Evolutionary conservation across 2,113 vertebrate genomes (phyloP), one percentile per base, ranked within the genome.

Genomic region (Taurulus bubalis): DNA sequence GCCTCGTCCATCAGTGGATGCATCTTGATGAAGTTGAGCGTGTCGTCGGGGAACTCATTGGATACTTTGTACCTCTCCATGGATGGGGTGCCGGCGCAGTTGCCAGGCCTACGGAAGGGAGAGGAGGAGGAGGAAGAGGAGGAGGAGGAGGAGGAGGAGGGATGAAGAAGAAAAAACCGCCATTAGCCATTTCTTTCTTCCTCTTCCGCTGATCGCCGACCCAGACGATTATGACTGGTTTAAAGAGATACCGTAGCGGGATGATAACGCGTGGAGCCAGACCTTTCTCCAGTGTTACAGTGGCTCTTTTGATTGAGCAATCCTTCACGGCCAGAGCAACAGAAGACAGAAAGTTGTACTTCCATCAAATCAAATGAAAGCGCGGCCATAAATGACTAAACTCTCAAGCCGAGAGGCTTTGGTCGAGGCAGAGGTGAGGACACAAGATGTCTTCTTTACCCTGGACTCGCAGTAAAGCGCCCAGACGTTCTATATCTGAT

Each of bases 1-100:
- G 98, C 97, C 89, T 99, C 98, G 0, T 99, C 98, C 98, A 99
- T 99, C 85, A 99, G 94, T 1, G 98, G 98, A 91, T 99, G 98
- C 30, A 97, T 97, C 95, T 99, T 99, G 93, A 99, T 98, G 91
- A 99, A 99, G 93, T 98, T 99, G 86, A 99, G 94, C 3, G 97
- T 99, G 85, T 99, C 98, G 8, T 99, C 98, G 0, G 98, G 98
- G 87, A 99, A 99, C 93, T 99, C 98, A 1, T 96, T 99, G 93
- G 98, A 99, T 11, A 96, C 96, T 83, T 95, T 90, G 65, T 97
- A 99, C 87, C 94, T 96, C 94, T 99, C 97, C 93, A 96, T 93
- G 8, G 95, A 95, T 3, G 94, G 82, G 26, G 96, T 96, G 38
- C 96, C 96, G 20, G 97, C 98, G 77, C 98, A 99, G 86, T 94